phyloP scores from a whole-genome alignment of 2,113 vertebrate species.

The Urocolius indicus region DNA sequence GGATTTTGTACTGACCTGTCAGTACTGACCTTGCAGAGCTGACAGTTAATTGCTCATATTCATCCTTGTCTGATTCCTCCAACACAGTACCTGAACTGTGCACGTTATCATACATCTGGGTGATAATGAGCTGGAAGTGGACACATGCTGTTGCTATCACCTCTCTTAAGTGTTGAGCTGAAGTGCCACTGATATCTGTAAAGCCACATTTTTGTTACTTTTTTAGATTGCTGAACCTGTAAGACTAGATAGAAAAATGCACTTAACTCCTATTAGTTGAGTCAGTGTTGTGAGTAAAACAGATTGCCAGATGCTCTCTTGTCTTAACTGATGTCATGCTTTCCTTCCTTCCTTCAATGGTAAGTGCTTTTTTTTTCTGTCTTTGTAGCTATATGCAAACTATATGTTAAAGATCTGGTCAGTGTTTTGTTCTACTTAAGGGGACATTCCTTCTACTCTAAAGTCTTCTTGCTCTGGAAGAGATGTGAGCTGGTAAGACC shows the following conservation, averaged over 20 bases:
- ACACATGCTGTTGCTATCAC: neutral
- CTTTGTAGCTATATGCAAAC: neutral
- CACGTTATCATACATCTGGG: rapidly evolving
- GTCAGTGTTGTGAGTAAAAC: neutral
- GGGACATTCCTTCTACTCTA: neutral
- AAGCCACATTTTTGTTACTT: neutral
- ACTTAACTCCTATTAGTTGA: neutral
- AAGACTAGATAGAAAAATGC: neutral
- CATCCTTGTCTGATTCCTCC: rapidly evolving
- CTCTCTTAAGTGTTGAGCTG: neutral
- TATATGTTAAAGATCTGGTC: neutral
- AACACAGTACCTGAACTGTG: neutral
- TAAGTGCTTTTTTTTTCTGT: neutral
- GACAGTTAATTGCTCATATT: neutral
- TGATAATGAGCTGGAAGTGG: neutral
- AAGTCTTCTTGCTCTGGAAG: neutral
- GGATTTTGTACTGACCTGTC: rapidly evolving
- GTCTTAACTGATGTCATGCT: neutral
- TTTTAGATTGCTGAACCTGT: neutral
- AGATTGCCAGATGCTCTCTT: neutral
- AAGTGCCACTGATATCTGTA: rapidly evolving
- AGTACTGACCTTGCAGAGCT: neutral
- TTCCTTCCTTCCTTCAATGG: neutral
- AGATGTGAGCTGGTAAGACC: neutral
- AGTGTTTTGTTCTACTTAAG: neutral